These are phyloP conservation scores for Anabacerthia variegaticeps DNA, from an alignment of 2,797 vertebrate species.

Conservation along the genomic window DNA sequence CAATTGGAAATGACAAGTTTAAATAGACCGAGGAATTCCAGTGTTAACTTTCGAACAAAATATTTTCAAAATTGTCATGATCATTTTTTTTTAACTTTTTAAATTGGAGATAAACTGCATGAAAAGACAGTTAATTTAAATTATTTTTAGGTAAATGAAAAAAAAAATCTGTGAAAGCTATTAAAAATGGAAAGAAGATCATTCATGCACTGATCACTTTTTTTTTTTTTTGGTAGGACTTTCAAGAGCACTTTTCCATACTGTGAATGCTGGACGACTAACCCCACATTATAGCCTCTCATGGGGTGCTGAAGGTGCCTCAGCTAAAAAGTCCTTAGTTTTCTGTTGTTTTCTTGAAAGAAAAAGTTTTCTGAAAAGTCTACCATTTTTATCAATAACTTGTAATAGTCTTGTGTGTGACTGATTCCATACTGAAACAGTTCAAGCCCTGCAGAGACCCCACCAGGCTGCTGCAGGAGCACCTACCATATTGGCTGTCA, in stretches of 20 bases:
- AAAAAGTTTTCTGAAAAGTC: background rate
- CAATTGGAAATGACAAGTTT: conserved; percentile 63
- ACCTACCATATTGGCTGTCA: background rate
- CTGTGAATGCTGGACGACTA: background rate
- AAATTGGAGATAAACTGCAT: background rate
- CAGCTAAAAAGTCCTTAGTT: background rate
- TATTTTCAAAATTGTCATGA: background rate
- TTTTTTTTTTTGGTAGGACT: background rate
- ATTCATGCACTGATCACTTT: background rate
- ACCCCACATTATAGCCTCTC: background rate
- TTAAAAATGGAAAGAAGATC: background rate
- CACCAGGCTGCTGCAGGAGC: background rate
- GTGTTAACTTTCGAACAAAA: conserved; percentile 24
- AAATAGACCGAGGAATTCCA: conserved; percentile 57
- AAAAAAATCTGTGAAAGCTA: background rate
- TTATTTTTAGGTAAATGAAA: background rate
- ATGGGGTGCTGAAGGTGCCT: background rate
- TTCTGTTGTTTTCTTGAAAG: background rate
- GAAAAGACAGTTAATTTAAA: background rate
- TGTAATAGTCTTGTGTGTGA: background rate
- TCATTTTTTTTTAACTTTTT: background rate
- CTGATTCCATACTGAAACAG: background rate
- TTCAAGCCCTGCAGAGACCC: background rate
- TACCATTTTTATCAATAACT: background rate
- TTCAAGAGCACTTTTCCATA: background rate